Conservation (phyloP, 2,797 vertebrate genomes). For the Cirrhinus mrigala region DNA sequence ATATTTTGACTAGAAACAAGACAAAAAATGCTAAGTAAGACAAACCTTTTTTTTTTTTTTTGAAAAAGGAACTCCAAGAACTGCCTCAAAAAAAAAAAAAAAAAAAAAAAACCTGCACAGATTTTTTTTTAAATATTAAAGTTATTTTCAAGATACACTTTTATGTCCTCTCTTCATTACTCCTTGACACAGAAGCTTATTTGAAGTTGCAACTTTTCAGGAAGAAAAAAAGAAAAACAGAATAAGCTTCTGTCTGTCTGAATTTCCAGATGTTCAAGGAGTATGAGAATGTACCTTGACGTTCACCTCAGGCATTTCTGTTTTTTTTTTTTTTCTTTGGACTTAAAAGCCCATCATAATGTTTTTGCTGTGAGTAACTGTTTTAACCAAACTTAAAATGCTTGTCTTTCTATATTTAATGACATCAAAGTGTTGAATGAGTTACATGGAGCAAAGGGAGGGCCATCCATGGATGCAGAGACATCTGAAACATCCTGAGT, state of each 20-base stretch:
- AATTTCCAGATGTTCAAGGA: constrained; percentile 5
- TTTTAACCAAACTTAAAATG: constrained; percentile 10
- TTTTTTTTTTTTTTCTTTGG: background rate
- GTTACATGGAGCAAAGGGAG: background rate
- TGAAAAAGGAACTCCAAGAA: background rate
- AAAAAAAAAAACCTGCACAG: background rate
- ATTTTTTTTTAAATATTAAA: background rate
- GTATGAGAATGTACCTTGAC: background rate
- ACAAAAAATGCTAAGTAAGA: too few relatives aligned
- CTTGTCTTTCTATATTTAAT: constrained; percentile 19
- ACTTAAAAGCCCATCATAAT: constrained; percentile 11
- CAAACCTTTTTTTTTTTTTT: too few relatives aligned
- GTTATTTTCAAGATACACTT: constrained; percentile 9
- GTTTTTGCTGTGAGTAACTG: background rate
- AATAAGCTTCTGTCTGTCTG: background rate
- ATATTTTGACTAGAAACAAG: too few relatives aligned
- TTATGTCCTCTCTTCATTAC: background rate
- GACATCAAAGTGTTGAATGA: background rate
- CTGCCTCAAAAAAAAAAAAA: background rate
- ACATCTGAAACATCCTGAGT: background rate
- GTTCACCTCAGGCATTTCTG: background rate
- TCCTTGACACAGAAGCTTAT: background rate
- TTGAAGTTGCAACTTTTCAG: background rate
- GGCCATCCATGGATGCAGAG: background rate
- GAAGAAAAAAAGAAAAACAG: background rate